Percentiles rank a stretch among this genome's conserved stretches.
These are phyloP conservation scores for Lycopodina hypogea DNA, from an alignment of 37 sponge, comb jelly and placozoan genomes.

Conservation along the genomic window DNA sequence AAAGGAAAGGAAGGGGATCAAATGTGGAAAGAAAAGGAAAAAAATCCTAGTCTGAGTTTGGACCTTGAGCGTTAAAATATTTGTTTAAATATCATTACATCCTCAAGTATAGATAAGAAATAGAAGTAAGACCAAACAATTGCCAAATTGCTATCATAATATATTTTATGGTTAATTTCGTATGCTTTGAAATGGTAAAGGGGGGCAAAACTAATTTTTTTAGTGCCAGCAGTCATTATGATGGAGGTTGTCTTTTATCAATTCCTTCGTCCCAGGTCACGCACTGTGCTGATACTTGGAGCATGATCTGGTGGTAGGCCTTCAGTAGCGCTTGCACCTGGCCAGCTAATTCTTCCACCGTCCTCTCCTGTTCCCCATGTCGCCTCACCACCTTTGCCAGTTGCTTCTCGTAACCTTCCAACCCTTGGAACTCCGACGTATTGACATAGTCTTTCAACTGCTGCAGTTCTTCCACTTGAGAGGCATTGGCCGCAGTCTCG, in stretches of 20 bases:
- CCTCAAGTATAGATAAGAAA: too few relatives aligned
- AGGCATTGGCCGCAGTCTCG: not conserved
- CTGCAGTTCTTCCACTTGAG: conserved; percentile 32
- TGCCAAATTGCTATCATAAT: too few relatives aligned
- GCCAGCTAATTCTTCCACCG: conserved; percentile 15
- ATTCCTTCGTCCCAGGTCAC: conserved; percentile 41
- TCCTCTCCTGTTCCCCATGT: conserved; percentile 42
- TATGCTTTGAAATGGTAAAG: too few relatives aligned
- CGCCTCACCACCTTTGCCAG: conserved; percentile 11
- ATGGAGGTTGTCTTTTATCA: not conserved
- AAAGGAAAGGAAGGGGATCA: too few relatives aligned
- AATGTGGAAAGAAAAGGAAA: too few relatives aligned
- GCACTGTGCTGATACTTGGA: conserved; percentile 51
- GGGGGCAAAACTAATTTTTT: too few relatives aligned
- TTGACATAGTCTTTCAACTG: conserved; percentile 56
- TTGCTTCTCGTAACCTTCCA: conserved; percentile 54
- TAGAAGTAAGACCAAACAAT: too few relatives aligned
- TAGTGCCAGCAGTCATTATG: too few relatives aligned
- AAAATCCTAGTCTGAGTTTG: too few relatives aligned
- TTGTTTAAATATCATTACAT: too few relatives aligned
- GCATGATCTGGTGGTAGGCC: conserved; percentile 32
- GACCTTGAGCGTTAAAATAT: too few relatives aligned
- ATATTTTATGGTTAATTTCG: too few relatives aligned
- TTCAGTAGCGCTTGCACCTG: conserved; percentile 24
- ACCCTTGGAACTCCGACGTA: conserved; percentile 44